Evolutionary conservation across 2,113 vertebrate genomes (phyloP).

Genomic region (Etheostoma spectabile): DNA sequence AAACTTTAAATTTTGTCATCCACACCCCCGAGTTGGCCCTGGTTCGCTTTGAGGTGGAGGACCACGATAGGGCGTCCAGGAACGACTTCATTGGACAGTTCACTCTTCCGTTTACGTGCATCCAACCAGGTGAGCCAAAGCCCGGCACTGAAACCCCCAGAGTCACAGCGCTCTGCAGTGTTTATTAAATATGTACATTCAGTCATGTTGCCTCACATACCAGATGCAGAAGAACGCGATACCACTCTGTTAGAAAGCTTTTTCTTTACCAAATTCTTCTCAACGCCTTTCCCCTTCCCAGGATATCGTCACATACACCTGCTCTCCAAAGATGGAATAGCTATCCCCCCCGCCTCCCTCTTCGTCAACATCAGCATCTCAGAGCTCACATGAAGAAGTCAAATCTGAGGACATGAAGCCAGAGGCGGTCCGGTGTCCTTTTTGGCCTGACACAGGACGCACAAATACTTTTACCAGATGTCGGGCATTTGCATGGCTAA

Average conservation of each 20-base stretch:
- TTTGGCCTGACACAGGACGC: not conserved
- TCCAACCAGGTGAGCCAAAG: constrained; percentile 87
- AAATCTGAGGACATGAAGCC: not conserved
- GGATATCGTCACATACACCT: constrained; percentile 96
- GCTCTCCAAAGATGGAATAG: constrained; percentile 92
- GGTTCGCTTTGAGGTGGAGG: constrained; percentile 93
- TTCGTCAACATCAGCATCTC: constrained; percentile 89
- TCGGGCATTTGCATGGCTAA: not conserved
- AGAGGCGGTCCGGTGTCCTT: not conserved
- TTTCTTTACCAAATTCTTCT: not conserved
- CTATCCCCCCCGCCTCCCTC: constrained; percentile 91
- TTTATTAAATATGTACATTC: not conserved
- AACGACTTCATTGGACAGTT: constrained; percentile 97
- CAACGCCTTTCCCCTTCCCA: constrained; percentile 53
- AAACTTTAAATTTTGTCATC: constrained; percentile 89
- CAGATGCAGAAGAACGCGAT: not conserved
- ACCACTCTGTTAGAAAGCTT: not conserved
- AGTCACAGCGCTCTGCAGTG: not conserved
- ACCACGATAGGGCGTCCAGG: constrained; percentile 90
- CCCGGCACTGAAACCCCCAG: not conserved
- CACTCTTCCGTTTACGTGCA: constrained; percentile 90
- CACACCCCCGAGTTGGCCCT: constrained; percentile 91
- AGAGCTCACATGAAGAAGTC: constrained; percentile 61
- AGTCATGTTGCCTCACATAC: not conserved
- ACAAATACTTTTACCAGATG: not conserved